phyloP scores from a whole-genome alignment of 2,888 invertebrate genomes.

The Drosophila prostipennis region DNA sequence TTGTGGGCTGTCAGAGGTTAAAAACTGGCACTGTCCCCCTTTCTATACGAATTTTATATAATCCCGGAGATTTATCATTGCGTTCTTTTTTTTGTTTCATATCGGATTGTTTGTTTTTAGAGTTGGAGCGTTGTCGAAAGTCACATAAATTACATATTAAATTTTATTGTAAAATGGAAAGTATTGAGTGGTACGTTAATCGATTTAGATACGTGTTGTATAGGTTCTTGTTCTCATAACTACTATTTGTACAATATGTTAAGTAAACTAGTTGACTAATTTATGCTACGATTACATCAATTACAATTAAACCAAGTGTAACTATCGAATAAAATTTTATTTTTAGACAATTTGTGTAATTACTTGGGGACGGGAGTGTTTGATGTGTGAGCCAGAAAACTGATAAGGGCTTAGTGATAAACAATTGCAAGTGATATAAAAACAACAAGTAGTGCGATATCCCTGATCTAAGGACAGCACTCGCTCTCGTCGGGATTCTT shows the following conservation, averaged over 20 bases:
- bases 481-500: slow-evolving; percentile 77
- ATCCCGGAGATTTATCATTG: slow-evolving; percentile 62
- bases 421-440: background rate
- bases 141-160: slow-evolving; percentile 19
- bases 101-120: slow-evolving; percentile 8
- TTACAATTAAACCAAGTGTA: slow-evolving; percentile 42
- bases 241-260: slow-evolving; percentile 73
- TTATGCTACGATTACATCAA: slow-evolving; percentile 61
- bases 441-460: too few species aligned
- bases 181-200: slow-evolving; percentile 62
- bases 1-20: slow-evolving; percentile 6
- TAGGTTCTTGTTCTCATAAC: slow-evolving; percentile 66
- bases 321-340: slow-evolving; percentile 63
- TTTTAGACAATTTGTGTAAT: slow-evolving; percentile 52
- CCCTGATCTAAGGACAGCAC: slow-evolving; percentile 79
- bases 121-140: slow-evolving; percentile 2
- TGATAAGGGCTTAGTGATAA: slow-evolving; percentile 7
- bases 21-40: slow-evolving; percentile 19
- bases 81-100: slow-evolving; percentile 13
- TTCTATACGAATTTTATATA: slow-evolving; percentile 69
- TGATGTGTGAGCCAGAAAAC: slow-evolving; percentile 10
- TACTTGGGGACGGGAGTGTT: slow-evolving; percentile 47
- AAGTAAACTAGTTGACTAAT: slow-evolving; percentile 73
- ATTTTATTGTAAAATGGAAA: slow-evolving; percentile 45
- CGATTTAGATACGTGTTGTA: slow-evolving; percentile 48